Evolutionary conservation across 2,113 vertebrate species (phyloP).

Genomic region (Chaetura pelagica): DNA sequence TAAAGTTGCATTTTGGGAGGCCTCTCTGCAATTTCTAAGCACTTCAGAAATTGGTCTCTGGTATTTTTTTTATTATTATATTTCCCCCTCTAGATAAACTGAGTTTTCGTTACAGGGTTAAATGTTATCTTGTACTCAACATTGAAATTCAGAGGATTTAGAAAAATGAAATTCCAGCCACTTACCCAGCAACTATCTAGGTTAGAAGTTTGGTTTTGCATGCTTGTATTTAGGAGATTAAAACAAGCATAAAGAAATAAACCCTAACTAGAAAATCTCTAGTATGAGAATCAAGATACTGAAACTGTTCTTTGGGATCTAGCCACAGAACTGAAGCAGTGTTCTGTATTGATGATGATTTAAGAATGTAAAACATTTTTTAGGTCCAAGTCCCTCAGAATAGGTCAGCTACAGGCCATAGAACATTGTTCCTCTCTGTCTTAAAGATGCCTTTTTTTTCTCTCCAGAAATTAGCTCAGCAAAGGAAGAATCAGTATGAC

Average conservation of each 20-base stretch:
- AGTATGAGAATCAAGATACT: not conserved
- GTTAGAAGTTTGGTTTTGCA: not conserved
- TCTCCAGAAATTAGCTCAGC: conserved; percentile 81
- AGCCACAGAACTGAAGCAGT: not conserved
- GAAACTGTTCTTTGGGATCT: not conserved
- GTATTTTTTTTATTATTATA: not conserved
- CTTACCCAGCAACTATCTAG: not conserved
- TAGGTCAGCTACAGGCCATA: not conserved
- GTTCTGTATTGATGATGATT: not conserved
- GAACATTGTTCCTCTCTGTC: not conserved
- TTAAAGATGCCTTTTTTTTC: not conserved
- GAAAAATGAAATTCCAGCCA: not conserved
- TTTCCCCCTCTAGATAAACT: not conserved
- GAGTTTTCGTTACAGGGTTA: not conserved
- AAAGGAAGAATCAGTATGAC: conserved; percentile 85
- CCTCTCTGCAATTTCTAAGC: not conserved
- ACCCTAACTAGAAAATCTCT: not conserved
- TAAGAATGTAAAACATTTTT: not conserved
- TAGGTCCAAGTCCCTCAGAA: not conserved
- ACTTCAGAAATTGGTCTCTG: not conserved
- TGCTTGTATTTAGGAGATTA: not conserved
- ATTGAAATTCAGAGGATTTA: not conserved
- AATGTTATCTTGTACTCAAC: not conserved
- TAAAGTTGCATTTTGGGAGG: conserved; percentile 28
- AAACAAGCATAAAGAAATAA: not conserved